A percentile compares a stretch with the other conserved stretches of the same genome.
Conservation (phyloP, 2,113 vertebrate genomes). For the Cyphomyrus discorhynchus region DNA sequence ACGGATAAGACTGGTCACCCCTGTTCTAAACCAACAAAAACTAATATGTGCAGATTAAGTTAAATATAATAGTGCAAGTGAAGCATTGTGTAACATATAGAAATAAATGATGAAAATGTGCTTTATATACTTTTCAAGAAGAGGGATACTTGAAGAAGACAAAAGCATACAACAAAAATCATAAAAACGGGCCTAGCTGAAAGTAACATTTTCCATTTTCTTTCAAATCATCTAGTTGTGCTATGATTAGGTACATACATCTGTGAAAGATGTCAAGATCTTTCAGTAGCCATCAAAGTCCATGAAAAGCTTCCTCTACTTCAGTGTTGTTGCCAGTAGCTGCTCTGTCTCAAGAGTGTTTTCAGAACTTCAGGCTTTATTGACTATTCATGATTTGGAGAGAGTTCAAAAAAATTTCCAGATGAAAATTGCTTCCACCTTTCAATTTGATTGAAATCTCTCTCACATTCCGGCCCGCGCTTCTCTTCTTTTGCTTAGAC, state of each 20-base stretch:
- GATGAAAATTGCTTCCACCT: conserved; percentile 50
- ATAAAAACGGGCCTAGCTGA: neutral
- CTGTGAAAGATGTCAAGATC: conserved; percentile 62
- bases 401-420: conserved; percentile 41
- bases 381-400: conserved; percentile 60
- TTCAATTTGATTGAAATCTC: conserved; percentile 50
- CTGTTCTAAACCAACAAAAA: neutral
- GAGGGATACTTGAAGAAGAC: neutral
- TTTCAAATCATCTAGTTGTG: neutral
- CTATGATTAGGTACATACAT: conserved; percentile 39
- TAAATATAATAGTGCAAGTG: neutral
- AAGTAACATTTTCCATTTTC: conserved; percentile 1
- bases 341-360: conserved; percentile 50
- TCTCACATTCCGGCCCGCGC: neutral
- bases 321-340: conserved; percentile 59
- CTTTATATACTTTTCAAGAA: neutral
- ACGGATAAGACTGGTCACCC: no score
- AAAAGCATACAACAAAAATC: neutral
- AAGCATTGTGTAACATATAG: neutral
- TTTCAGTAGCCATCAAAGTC: conserved; percentile 47
- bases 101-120: neutral
- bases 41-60: neutral
- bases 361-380: conserved; percentile 47
- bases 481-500: neutral
- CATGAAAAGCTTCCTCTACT: conserved; percentile 52